phyloP scores from a whole-genome alignment of 2,888 invertebrate genomes.

The Doris montereyensis region DNA sequence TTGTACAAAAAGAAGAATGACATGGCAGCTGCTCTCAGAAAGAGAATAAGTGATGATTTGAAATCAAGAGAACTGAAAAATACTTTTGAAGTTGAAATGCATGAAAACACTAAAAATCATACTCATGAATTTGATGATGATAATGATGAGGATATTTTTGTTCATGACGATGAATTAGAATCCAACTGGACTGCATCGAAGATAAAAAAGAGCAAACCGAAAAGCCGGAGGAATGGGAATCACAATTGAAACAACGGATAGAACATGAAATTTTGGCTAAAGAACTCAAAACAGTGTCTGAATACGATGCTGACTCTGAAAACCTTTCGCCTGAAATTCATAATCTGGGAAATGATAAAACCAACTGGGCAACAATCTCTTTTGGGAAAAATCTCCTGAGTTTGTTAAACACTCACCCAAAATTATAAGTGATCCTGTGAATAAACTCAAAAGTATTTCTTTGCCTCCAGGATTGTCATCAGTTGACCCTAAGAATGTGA shows the following conservation, averaged over 20 bases:
- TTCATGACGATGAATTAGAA: slow-evolving; percentile 44
- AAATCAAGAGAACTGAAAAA: slow-evolving; percentile 6
- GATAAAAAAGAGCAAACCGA: slow-evolving; percentile 6
- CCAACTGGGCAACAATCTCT: slow-evolving; percentile 2
- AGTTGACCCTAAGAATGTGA: too few species aligned
- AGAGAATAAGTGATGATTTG: neutral
- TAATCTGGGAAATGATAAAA: neutral
- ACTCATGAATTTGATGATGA: slow-evolving; percentile 47
- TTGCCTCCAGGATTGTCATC: neutral
- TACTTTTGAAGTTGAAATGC: slow-evolving; percentile 50
- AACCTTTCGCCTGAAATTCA: neutral
- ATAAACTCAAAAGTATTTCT: neutral
- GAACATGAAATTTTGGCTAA: slow-evolving; percentile 3
- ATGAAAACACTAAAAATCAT: slow-evolving; percentile 46
- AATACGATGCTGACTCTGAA: slow-evolving; percentile 28
- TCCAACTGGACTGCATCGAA: slow-evolving; percentile 34
- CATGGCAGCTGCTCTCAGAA: neutral
- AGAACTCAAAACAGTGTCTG: neutral
- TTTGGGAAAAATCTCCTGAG: neutral
- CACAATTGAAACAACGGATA: slow-evolving; percentile 2
- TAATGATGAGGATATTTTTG: slow-evolving; percentile 45
- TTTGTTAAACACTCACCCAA: neutral
- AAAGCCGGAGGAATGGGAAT: slow-evolving; percentile 5
- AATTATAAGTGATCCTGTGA: neutral
- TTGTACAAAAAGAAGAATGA: neutral